Evolutionary conservation across 2,888 invertebrate species (phyloP), one percentile per base, ranked within the genome.

Genomic region (Teleogryllus oceanicus): DNA sequence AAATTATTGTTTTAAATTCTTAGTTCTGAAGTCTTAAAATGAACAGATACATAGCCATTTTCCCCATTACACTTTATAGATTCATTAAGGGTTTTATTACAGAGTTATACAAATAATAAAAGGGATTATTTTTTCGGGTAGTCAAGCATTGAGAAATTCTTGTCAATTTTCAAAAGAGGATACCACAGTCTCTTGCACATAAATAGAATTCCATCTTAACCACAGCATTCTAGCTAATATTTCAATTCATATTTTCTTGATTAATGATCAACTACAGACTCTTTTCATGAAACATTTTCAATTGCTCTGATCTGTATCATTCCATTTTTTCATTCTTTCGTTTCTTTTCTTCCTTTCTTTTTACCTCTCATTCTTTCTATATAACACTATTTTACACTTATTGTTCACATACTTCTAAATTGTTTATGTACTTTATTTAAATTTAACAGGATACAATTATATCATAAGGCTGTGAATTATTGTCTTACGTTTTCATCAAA

Each of bases 391-490:
- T 21, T 78, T 78, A 18, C 49, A 37, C 16, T 62, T 37, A 74
- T 24, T 78, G n/a, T 78, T 62, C 51, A 74, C 62, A 78, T 74
- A 78, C 4, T 62, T 18, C 62, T 62, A 78, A 78, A 62, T 20
- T 49, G 11, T 78, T 62, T 20, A 16, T 10, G 20, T 24, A 74
- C 78, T n/a, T 76, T 37, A 18, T 18, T 76, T 37, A 18, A 10
- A 37, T 5, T 37, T 37, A 76, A 76, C 49, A 76, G 24, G 76
- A 37, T 37, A 13, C 76, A 37, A 76, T 37, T 76, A 80, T 77
- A 62, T 79, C 49, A 79, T 83, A 83, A 83, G 83, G 83, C 83
- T 83, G 74, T 81, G 78, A 80, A 83, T 83, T 83, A 83, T 83
- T 83, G 83, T 83, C 83, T 81, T 82, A 81, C 81, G 83, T 83